Percentiles rank a stretch among this genome's conserved stretches.
phyloP scores from a whole-genome alignment of 2,797 vertebrate species.

The Ibycter americanus region DNA sequence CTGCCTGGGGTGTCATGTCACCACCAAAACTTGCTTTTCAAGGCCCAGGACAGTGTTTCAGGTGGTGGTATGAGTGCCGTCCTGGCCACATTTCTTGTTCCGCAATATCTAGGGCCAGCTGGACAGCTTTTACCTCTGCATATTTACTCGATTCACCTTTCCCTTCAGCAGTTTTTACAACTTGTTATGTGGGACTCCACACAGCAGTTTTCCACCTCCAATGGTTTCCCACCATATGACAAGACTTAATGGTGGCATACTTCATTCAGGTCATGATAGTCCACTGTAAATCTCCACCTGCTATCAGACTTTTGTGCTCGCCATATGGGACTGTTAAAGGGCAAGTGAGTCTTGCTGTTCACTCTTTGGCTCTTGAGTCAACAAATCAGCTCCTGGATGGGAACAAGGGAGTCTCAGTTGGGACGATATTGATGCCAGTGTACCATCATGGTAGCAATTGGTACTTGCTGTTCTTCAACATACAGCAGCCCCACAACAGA shows the following conservation, averaged over 20 bases:
- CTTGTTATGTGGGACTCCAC: background rate
- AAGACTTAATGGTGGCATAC: background rate
- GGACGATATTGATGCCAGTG: background rate
- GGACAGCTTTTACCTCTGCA: background rate
- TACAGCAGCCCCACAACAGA: background rate
- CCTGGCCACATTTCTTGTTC: background rate
- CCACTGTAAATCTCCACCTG: no score
- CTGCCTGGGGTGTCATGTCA: background rate
- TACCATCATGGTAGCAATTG: background rate
- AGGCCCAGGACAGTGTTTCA: background rate
- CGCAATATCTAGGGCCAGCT: background rate
- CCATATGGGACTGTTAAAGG: no score
- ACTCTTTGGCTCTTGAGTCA: no score
- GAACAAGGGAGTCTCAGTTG: background rate
- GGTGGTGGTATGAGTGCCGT: background rate
- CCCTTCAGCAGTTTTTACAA: background rate
- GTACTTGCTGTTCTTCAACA: background rate
- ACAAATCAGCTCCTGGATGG: background rate
- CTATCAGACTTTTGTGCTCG: no score
- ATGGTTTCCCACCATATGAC: background rate
- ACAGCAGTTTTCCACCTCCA: background rate
- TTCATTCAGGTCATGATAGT: no score
- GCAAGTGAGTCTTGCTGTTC: no score
- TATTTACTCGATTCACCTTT: background rate
- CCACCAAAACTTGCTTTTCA: background rate